Conservation (phyloP, 1,140 invertebrate species). For the Grapholita molesta region DNA sequence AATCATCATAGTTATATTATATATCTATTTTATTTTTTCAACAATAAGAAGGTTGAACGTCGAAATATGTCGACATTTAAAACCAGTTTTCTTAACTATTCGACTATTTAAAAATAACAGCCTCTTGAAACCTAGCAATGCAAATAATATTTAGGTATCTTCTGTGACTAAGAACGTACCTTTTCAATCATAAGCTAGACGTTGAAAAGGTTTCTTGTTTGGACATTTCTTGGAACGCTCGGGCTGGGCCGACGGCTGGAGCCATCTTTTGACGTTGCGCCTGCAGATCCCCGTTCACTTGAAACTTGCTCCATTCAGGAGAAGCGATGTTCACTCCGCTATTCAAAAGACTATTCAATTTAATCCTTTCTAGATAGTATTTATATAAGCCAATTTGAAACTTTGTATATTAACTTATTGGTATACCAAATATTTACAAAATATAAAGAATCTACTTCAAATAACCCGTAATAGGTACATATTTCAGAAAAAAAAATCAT, state of each 20-base stretch:
- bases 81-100: too few species aligned
- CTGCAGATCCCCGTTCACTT: slow-evolving; percentile 19
- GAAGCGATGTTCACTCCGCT: neutral
- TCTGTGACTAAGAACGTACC: neutral
- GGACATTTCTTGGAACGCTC: slow-evolving; percentile 2
- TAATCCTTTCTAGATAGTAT: neutral
- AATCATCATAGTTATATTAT: too few species aligned
- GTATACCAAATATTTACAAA: too few species aligned
- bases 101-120: too few species aligned
- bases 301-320: slow-evolving; percentile 19
- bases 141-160: neutral
- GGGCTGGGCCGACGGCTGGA: neutral
- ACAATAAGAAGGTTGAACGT: too few species aligned
- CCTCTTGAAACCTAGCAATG: neutral
- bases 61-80: too few species aligned
- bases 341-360: slow-evolving; percentile 17
- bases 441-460: too few species aligned
- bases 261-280: slow-evolving; percentile 15
- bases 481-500: too few species aligned
- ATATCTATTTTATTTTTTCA: too few species aligned
- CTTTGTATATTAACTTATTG: neutral
- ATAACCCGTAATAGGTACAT: too few species aligned
- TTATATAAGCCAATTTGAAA: neutral
- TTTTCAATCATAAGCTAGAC: neutral
- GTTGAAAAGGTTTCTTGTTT: slow-evolving; percentile 11